Evolutionary conservation across 2,797 vertebrate species (phyloP).

Genomic region (Acanthis flammea): DNA sequence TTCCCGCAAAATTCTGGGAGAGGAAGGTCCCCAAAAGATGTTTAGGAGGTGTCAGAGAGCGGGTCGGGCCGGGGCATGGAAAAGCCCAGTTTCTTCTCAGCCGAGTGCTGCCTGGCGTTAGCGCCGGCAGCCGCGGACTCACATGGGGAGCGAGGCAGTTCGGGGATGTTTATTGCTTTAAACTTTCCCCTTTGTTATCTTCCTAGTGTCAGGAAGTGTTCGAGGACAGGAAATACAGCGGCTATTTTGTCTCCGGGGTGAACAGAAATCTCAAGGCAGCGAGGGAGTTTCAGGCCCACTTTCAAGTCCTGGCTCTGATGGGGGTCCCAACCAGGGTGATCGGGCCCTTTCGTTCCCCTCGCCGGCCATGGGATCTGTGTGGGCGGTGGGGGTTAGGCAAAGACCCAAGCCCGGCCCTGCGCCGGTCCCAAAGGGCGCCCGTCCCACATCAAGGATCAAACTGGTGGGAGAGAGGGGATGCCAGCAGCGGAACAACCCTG

Average conservation of each 20-base stretch:
- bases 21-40: not conserved
- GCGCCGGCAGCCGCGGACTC: not conserved
- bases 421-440: accelerated
- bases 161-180: slow-evolving; percentile 47
- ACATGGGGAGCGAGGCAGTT: not conserved
- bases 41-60: not conserved
- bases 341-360: not conserved
- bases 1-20: accelerated
- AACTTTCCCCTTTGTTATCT: slow-evolving; percentile 64
- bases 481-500: not conserved
- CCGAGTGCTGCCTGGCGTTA: not conserved
- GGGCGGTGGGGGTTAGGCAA: accelerated
- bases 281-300: not conserved
- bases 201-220: slow-evolving; percentile 36
- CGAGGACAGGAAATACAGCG: slow-evolving; percentile 17
- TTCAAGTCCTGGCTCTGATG: not conserved
- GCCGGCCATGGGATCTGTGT: not conserved
- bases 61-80: not conserved
- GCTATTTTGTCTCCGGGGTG: not conserved
- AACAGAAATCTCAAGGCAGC: not conserved
- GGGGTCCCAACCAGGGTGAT: not conserved
- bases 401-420: not conserved
- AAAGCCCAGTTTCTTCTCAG: not conserved
- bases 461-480: accelerated
- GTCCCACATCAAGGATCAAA: not conserved